These are phyloP conservation scores for Melanargia galathea DNA, from an alignment of 2,888 invertebrate species.

Conservation along the genomic window DNA sequence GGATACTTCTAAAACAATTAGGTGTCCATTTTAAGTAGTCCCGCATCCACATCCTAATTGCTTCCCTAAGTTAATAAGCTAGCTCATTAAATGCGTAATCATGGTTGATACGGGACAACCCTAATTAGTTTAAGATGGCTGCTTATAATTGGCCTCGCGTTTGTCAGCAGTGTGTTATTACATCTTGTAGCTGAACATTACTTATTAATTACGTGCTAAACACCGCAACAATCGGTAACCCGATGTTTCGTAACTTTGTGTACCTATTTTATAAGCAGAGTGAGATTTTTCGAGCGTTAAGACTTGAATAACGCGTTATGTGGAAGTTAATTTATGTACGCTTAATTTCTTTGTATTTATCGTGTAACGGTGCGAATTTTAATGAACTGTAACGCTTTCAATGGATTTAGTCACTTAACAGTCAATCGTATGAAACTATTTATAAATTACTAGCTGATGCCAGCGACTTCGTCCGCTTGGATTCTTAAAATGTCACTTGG, in stretches of 20 bases:
- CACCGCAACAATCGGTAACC: slow-evolving; percentile 24
- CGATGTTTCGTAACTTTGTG: slow-evolving; percentile 20
- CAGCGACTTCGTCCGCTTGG: no score
- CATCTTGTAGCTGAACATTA: slow-evolving; percentile 31
- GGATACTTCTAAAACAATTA: slow-evolving; percentile 11
- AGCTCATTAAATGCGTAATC: slow-evolving; percentile 30
- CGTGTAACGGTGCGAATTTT: not conserved
- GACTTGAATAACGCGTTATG: slow-evolving; percentile 15
- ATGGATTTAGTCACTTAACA: not conserved
- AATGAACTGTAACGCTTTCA: not conserved
- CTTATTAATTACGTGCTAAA: slow-evolving; percentile 33
- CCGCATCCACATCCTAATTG: slow-evolving; percentile 27
- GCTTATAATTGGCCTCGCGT: slow-evolving; percentile 32
- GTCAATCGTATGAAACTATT: no score
- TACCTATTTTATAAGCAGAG: slow-evolving; percentile 10
- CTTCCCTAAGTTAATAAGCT: slow-evolving; percentile 26
- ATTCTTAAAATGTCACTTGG: no score
- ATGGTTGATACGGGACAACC: slow-evolving; percentile 32
- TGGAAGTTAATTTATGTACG: slow-evolving; percentile 8
- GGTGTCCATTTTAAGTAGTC: slow-evolving; percentile 22
- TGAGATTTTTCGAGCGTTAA: slow-evolving; percentile 10
- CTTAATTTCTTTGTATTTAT: slow-evolving; percentile 4
- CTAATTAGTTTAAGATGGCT: slow-evolving; percentile 37
- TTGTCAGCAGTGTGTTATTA: slow-evolving; percentile 31
- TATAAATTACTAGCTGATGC: no score